Percentiles rank a stretch among this genome's conserved stretches.
phyloP scores from a whole-genome alignment of 2,113 vertebrate species.

The Actinemys pallida region DNA sequence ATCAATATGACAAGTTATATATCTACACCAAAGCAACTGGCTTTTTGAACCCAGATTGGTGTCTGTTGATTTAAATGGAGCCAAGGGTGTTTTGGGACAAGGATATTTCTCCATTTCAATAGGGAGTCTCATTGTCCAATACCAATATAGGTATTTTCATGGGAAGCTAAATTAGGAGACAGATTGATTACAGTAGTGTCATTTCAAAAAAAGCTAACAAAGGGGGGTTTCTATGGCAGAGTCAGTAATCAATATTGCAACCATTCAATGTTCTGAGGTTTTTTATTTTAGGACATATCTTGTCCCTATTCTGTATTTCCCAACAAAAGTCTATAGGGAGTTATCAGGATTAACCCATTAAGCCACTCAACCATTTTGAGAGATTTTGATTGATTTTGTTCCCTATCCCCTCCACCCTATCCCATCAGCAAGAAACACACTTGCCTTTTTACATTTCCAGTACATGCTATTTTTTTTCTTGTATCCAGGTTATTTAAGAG shows the following conservation, averaged over 20 bases:
- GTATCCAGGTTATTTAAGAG: background rate
- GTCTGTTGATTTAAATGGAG: background rate
- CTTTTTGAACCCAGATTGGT: background rate
- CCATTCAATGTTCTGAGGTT: background rate
- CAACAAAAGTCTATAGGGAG: background rate
- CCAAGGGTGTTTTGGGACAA: rapidly evolving
- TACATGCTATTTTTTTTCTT: background rate
- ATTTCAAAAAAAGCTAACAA: conserved; percentile 45
- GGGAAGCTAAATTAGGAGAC: background rate
- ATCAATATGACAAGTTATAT: background rate
- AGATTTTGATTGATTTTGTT: background rate
- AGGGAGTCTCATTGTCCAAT: background rate
- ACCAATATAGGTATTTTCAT: background rate
- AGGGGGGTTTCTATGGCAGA: conserved; percentile 30
- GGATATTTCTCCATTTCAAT: background rate
- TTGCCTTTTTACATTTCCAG: background rate
- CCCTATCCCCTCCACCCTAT: background rate
- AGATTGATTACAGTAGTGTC: background rate
- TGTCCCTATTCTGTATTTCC: conserved; percentile 14
- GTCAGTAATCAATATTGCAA: background rate
- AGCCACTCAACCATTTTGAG: background rate
- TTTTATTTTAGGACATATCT: background rate
- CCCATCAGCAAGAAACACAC: background rate
- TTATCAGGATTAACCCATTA: background rate
- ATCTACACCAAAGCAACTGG: rapidly evolving